These are phyloP conservation scores for Camptogramma bilineatum DNA, from an alignment of 2,888 invertebrate genomes.

Conservation along the genomic window DNA sequence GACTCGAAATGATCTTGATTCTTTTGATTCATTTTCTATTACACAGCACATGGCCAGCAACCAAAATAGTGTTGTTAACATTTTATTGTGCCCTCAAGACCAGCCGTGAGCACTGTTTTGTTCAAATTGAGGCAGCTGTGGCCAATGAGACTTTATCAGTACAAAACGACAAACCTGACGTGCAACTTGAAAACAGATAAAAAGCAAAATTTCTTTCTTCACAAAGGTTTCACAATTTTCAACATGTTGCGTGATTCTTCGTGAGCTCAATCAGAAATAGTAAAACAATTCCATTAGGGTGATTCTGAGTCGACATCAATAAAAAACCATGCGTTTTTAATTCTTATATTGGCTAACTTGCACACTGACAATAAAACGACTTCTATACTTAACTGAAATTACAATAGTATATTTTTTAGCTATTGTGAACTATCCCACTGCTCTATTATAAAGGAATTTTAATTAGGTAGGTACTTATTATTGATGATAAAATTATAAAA, in stretches of 20 bases:
- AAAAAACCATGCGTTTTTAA: slow-evolving; percentile 25
- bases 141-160: slow-evolving; percentile 12
- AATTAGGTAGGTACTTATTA: too few relatives aligned
- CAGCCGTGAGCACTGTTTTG: slow-evolving; percentile 8
- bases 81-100: slow-evolving; percentile 4
- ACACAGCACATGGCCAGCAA: slow-evolving; percentile 4
- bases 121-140: slow-evolving; percentile 3
- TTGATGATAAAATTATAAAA: too few relatives aligned
- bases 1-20: slow-evolving; percentile 56
- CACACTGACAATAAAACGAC: slow-evolving; percentile 42
- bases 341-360: slow-evolving; percentile 56
- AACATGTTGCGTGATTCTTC: slow-evolving; percentile 1
- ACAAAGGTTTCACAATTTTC: slow-evolving; percentile 18
- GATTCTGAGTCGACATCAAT: neutral
- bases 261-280: slow-evolving; percentile 39
- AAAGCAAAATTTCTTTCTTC: slow-evolving; percentile 2
- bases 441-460: too few relatives aligned
- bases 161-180: slow-evolving; percentile 1
- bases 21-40: slow-evolving; percentile 20
- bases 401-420: slow-evolving; percentile 18
- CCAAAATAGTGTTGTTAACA: slow-evolving; percentile 9
- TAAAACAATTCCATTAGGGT: slow-evolving; percentile 43
- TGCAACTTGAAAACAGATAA: slow-evolving; percentile 12
- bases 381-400: slow-evolving; percentile 35
- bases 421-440: too few relatives aligned